Percentiles rank a stretch among this genome's conserved stretches.
Conservation (phyloP, 64 coral and sea anemone genomes). For the Cladopsammia gracilis region DNA sequence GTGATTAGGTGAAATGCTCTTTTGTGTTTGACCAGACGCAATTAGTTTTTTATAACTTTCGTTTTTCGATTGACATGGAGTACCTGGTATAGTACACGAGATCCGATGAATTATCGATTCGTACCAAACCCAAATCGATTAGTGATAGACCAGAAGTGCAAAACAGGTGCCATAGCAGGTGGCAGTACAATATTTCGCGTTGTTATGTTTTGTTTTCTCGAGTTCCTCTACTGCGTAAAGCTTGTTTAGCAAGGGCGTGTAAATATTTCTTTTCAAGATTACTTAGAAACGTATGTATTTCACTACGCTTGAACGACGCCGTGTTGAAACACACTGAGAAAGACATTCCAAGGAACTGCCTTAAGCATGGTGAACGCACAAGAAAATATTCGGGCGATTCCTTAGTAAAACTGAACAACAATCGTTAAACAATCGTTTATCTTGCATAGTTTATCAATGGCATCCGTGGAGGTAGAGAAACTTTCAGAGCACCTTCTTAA, state of each 20-base stretch:
- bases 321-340: not conserved
- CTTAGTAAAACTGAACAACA: not conserved
- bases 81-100: not conserved
- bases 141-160: not conserved
- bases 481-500: conserved; percentile 95
- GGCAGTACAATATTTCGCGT: not conserved
- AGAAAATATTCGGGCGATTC: not conserved
- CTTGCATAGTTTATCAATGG: conserved; percentile 26
- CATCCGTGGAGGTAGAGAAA: conserved; percentile 93
- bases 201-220: not conserved
- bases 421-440: not conserved
- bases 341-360: not conserved
- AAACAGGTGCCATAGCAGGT: conserved; percentile 45
- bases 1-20: no score
- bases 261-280: not conserved
- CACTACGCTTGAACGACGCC: not conserved
- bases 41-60: no score
- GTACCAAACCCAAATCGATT: not conserved
- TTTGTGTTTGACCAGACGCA: no score
- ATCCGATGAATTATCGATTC: conserved; percentile 8
- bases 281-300: not conserved
- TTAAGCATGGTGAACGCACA: not conserved
- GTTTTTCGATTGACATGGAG: no score
- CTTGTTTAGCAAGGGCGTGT: conserved; percentile 37
- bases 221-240: not conserved